Conservation (phyloP, 2,797 vertebrate species). For the Tympanoctomys barrerae region DNA sequence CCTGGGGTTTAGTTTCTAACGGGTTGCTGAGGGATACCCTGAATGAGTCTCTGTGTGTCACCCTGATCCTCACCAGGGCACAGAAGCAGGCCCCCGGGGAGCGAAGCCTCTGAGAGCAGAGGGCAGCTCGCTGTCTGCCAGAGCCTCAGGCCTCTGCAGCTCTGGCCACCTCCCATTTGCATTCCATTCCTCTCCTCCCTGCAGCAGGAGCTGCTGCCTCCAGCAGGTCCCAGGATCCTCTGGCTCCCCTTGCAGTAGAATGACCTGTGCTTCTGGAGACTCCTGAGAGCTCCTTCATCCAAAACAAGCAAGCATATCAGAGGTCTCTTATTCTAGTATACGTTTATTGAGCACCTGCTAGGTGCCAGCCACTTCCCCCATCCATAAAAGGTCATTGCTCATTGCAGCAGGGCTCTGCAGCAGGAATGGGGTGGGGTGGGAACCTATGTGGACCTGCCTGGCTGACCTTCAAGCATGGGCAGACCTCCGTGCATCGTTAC, state of each 20-base stretch:
- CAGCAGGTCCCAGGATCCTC: neutral
- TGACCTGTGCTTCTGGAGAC: neutral
- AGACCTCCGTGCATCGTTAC: neutral
- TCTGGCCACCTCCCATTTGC: neutral
- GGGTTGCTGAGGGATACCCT: neutral
- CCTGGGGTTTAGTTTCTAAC: neutral
- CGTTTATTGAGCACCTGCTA: neutral
- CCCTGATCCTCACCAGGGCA: neutral
- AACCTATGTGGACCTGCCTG: neutral
- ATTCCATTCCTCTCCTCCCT: neutral
- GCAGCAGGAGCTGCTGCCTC: neutral
- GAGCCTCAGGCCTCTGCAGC: neutral
- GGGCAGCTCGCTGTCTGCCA: no score
- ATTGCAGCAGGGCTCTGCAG: neutral
- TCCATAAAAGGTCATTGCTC: neutral
- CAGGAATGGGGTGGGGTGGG: no score
- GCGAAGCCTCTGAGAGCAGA: neutral
- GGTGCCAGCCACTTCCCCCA: neutral
- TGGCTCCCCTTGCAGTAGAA: neutral
- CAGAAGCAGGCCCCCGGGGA: neutral
- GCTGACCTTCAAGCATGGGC: rapidly evolving
- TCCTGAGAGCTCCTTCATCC: neutral
- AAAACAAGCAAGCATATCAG: neutral
- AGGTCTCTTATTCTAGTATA: neutral
- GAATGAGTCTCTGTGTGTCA: neutral